Evolutionary conservation across 2,113 vertebrate genomes (phyloP).

Genomic region (Leiothrix lutea): DNA sequence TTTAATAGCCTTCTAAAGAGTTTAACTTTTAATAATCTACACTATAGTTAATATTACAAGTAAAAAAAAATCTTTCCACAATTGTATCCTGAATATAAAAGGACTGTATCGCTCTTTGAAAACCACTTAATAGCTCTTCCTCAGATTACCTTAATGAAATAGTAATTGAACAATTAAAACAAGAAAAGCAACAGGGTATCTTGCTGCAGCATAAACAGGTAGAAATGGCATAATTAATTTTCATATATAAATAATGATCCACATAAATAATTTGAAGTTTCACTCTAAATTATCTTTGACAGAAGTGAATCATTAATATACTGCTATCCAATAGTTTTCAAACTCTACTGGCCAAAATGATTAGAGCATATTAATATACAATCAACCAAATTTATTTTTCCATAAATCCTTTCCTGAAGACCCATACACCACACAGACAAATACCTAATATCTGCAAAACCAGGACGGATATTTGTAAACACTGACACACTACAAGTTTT

Average conservation of each 20-base stretch:
- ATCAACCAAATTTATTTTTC: neutral
- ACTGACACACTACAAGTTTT: neutral
- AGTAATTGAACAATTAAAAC: neutral
- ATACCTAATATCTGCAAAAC: neutral
- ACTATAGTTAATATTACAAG: neutral
- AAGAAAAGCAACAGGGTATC: neutral
- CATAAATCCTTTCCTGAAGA: neutral
- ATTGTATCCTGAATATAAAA: neutral
- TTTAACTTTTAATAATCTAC: neutral
- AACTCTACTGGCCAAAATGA: neutral
- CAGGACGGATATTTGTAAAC: neutral
- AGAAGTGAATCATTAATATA: neutral
- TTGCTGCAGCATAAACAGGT: neutral
- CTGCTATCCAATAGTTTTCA: neutral
- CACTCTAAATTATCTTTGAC: neutral
- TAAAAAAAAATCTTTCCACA: neutral
- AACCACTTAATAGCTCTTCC: neutral
- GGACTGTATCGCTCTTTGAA: neutral
- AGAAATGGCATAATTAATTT: conserved; percentile 11
- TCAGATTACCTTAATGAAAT: neutral
- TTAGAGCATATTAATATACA: neutral
- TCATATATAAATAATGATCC: neutral
- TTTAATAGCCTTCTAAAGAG: neutral
- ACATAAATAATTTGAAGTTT: neutral
- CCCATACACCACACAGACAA: neutral